Evolutionary conservation across 1,140 invertebrate species (phyloP).

Genomic region (Zaprionus camerounensis): DNA sequence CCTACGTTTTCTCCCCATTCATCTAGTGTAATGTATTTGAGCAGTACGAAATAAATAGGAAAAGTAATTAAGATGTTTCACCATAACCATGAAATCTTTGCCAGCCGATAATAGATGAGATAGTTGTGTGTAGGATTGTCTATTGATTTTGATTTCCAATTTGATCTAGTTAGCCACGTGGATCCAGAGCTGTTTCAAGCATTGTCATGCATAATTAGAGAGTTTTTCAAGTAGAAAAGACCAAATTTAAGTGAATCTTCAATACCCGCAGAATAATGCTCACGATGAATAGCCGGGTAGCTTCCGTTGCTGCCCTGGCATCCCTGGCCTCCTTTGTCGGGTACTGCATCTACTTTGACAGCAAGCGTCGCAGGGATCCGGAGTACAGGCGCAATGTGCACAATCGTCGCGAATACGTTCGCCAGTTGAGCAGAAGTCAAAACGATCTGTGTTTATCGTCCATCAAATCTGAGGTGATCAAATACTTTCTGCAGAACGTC

Average conservation of each 20-base stretch:
- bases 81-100: too few relatives aligned
- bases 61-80: too few relatives aligned
- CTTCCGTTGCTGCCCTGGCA: conserved; percentile 8
- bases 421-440: background rate
- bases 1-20: too few relatives aligned
- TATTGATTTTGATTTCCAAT: background rate
- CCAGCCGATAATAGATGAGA: too few relatives aligned
- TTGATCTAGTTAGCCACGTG: background rate
- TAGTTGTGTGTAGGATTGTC: too few relatives aligned
- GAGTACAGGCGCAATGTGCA: conserved; percentile 10
- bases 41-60: too few relatives aligned
- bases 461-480: background rate
- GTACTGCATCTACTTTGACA: conserved; percentile 41
- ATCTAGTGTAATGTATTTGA: too few relatives aligned
- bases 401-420: conserved; percentile 20
- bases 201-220: conserved; percentile 1
- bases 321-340: conserved; percentile 19
- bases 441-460: background rate
- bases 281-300: background rate
- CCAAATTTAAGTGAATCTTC: background rate
- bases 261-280: conserved; percentile 5
- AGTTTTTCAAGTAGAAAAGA: background rate
- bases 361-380: conserved; percentile 28
- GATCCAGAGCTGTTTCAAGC: background rate
- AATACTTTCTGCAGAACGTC: conserved; percentile 35